Base-by-base conservation (phyloP, 2,113 vertebrate species). In the Rhinoptilus africanus region DNA sequence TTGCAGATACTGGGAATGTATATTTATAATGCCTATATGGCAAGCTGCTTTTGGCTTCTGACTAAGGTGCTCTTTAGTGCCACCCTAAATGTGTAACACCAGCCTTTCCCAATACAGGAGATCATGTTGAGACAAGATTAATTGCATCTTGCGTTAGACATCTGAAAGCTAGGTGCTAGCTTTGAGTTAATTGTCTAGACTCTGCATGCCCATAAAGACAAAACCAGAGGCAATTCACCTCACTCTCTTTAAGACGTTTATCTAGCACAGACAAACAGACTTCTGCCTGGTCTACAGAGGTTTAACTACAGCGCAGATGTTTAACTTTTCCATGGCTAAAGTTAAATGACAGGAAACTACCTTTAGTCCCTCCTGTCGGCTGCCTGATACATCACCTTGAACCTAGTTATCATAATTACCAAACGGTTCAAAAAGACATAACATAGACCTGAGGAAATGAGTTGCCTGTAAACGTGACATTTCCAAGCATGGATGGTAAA, bases 31-130 rank as follows among this genome's bases (percentile, higher is more conserved):
- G 39, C 9, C 35, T 67, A 14, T 37, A 47, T 4, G 47, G 71
- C 34, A 90, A 53, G 19, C 27, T 76, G 71, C 67, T 79, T 78
- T 60, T 0, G 0, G 26, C 23, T 94, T 63, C 60, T 67, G 45
- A 69, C 17, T 35, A 41, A 45, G 11, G n/a, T 0, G 0, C 30
- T 47, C 28, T 67, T 43, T 5, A 56, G 35, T 14, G 19, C 14
- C 39, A 51, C 57, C 23, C 45, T 75, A 12, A 72, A 85, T 2
- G 2, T 0, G 0, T 12, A 88, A 37, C 12, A 21, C 26, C 0
- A 0, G 21, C 26, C 37, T 72, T 34, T 64, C 39, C 39, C 43
- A 64, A 30, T 2, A 72, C 0, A 19, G 18, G 27, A 6, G 26
- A 80, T 47, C 23, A 6, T 0, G 1, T 37, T 47, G 75, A 67